Conservation (phyloP, 2,888 invertebrate genomes). For the Anthrax anthrax region DNA sequence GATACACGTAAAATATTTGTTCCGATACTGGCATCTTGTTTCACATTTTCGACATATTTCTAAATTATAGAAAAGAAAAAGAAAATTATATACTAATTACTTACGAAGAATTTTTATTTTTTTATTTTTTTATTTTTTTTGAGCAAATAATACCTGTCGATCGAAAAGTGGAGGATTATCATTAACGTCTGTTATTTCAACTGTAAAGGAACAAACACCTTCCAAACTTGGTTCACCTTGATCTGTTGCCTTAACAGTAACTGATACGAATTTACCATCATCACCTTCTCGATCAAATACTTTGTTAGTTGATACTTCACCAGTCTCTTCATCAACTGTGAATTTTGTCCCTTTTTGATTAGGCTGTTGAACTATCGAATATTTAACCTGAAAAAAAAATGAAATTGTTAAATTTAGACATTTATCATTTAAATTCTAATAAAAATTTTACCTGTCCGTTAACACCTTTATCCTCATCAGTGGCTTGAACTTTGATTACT, state of each 20-base stretch:
- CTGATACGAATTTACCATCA: constrained; percentile 90
- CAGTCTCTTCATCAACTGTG: constrained; percentile 88
- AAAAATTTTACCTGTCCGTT: constrained; percentile 54
- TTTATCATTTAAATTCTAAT: too few relatives aligned
- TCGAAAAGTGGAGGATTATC: constrained; percentile 93
- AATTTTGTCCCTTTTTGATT: constrained; percentile 92
- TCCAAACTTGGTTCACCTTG: constrained; percentile 96
- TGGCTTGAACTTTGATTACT: constrained; percentile 85
- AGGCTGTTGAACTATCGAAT: constrained; percentile 92
- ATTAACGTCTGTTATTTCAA: constrained; percentile 94
- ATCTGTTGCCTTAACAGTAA: constrained; percentile 95
- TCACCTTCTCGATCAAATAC: constrained; percentile 95
- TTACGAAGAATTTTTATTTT: background rate
- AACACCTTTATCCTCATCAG: constrained; percentile 91
- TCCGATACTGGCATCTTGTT: constrained; percentile 91
- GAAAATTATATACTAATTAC: too few relatives aligned
- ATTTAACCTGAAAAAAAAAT: constrained; percentile 48
- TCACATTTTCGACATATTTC: constrained; percentile 95
- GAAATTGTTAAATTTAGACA: background rate
- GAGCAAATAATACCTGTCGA: constrained; percentile 55
- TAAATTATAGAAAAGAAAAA: constrained; percentile 35
- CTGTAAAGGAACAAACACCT: constrained; percentile 96
- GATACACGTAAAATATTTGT: constrained; percentile 89
- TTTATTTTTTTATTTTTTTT: background rate
- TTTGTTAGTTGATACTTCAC: constrained; percentile 88